Conservation (phyloP, 2,797 vertebrate species). For the Menidia menidia region DNA sequence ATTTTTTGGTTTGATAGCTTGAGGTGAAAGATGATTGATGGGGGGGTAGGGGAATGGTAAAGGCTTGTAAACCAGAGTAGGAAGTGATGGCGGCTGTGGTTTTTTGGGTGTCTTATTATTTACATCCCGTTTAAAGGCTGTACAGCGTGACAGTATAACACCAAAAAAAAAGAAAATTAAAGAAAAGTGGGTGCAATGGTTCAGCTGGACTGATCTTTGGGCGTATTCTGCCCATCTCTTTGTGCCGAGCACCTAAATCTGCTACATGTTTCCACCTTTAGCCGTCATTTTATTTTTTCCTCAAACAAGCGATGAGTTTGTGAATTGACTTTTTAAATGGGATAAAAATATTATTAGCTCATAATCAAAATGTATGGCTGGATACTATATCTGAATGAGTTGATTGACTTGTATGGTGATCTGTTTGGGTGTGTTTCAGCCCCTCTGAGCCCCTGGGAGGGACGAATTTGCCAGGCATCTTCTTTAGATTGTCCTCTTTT, state of each 20-base stretch:
- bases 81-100: constrained; percentile 45
- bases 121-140: constrained; percentile 59
- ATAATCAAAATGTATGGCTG: constrained; percentile 7
- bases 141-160: constrained; percentile 42
- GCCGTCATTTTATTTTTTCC: background rate
- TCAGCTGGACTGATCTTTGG: constrained; percentile 17
- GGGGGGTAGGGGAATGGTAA: constrained; percentile 47
- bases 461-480: constrained; percentile 74
- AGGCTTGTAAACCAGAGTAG: constrained; percentile 33
- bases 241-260: constrained; percentile 31
- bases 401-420: constrained; percentile 23
- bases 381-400: background rate
- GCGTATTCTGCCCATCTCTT: constrained; percentile 4
- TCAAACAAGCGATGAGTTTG: constrained; percentile 1
- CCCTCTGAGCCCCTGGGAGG: constrained; percentile 51
- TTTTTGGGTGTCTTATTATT: constrained; percentile 50
- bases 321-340: too few species aligned
- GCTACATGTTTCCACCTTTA: constrained; percentile 6
- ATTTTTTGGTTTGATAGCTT: constrained; percentile 78
- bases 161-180: constrained; percentile 7
- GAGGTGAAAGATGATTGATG: constrained; percentile 69
- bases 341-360: background rate
- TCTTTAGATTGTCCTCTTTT: constrained; percentile 86
- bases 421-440: constrained; percentile 20
- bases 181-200: background rate